Evolutionary conservation across 2,113 vertebrate genomes (phyloP), one percentile per base, ranked within the genome.

Genomic region (Bujurquina vittata): DNA sequence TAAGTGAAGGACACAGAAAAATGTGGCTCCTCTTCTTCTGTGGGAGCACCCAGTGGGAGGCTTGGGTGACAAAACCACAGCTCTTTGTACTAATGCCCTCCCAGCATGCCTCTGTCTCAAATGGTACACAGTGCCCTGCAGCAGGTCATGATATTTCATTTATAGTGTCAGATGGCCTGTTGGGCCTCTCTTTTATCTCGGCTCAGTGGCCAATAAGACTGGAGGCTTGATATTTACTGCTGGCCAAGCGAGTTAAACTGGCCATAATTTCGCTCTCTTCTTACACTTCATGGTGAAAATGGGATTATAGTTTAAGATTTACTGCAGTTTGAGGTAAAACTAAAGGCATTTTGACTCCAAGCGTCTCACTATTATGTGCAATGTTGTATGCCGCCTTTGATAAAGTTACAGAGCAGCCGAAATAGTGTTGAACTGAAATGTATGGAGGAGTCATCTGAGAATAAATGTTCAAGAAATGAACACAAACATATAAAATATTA

Each of bases 211-310:
- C 75, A 46, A 88, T 23, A 57, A 61, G 81, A 87, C 62, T 46
- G 69, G 7, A 3, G 81, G 89, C 56, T 76, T 92, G 90, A 92
- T 92, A 93, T 94, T 94, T 91, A 93, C 84, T 89, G 67, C 84
- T 81, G 89, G 87, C 88, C 88, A 89, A 74, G 56, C 23, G 77
- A 89, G 81, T 88, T 72, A 89, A 85, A 87, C 29, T 63, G 52
- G 60, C 58, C 54, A 55, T 23, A 81, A 69, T 58, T 84, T 84
- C 82, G 23, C 40, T 74, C 37, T 76, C 10, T 40, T 22, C 78
- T 81, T 87, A 79, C 75, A 58, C 49, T 56, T 57, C 56, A 74
- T 1, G 20, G 35, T 52, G 18, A 75, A 74, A 90, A 77, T 67
- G 8, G 40, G 72, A 58, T 81, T 78, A 29, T 22, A 52, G 33